These are phyloP conservation scores for Celastrina argiolus DNA, from an alignment of 2,888 invertebrate species.

Conservation along the genomic window DNA sequence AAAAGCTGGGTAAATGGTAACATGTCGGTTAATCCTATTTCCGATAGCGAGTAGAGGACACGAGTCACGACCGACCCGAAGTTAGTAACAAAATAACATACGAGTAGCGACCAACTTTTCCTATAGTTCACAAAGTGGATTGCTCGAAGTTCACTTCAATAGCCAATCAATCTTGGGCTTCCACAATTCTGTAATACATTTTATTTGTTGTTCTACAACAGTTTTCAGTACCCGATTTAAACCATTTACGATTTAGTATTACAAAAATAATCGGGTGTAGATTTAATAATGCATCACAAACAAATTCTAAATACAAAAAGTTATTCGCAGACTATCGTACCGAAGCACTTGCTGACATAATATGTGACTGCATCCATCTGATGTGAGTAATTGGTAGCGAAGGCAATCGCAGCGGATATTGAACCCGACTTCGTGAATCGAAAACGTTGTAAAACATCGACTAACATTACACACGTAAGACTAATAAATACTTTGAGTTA, in stretches of 20 bases:
- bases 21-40: constrained; percentile 4
- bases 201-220: not conserved
- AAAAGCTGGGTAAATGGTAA: not conserved
- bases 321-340: not conserved
- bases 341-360: constrained; percentile 2
- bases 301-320: too few relatives aligned
- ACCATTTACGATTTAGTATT: not conserved
- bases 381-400: constrained; percentile 42
- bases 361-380: constrained; percentile 20
- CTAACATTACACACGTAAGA: not conserved
- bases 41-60: not conserved
- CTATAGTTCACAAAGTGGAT: constrained; percentile 20
- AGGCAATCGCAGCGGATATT: constrained; percentile 49
- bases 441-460: constrained; percentile 34
- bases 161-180: constrained; percentile 22
- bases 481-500: not conserved
- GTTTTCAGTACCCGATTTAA: not conserved
- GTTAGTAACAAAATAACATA: constrained; percentile 14
- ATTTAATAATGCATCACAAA: not conserved
- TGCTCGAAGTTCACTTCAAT: constrained; percentile 20
- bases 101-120: constrained; percentile 16
- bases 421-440: constrained; percentile 48
- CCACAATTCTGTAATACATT: not conserved
- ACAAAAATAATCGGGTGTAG: not conserved
- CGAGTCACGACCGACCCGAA: not conserved